These are phyloP conservation scores for Poeciliopsis occidentalis DNA, from an alignment of 2,113 vertebrate genomes.

Conservation along the genomic window DNA sequence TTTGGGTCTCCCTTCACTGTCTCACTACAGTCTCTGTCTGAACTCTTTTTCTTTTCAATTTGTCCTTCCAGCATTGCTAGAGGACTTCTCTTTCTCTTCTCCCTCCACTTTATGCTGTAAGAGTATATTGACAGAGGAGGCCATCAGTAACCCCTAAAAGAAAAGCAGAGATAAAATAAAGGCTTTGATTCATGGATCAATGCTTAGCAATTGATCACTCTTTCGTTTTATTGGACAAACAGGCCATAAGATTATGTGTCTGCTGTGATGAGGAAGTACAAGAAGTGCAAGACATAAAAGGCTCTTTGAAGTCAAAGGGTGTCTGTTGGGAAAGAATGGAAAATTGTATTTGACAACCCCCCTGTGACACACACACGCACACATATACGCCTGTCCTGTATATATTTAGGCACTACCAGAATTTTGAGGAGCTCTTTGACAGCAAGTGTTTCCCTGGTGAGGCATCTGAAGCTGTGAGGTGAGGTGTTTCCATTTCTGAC, in stretches of 20 bases:
- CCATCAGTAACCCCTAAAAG: constrained; percentile 18
- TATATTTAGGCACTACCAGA: constrained; percentile 34
- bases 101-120: constrained; percentile 25
- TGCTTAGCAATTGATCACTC: constrained; percentile 61
- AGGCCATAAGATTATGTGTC: constrained; percentile 46
- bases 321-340: constrained; percentile 34
- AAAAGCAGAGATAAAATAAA: constrained; percentile 41
- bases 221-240: constrained; percentile 39
- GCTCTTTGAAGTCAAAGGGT: constrained; percentile 55
- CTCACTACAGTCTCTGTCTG: constrained; percentile 21
- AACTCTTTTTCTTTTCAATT: constrained; percentile 32
- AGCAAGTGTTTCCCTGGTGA: constrained; percentile 18
- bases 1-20: constrained; percentile 19
- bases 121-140: constrained; percentile 9
- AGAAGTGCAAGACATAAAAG: constrained; percentile 61
- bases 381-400: constrained; percentile 22
- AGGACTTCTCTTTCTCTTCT: constrained; percentile 35
- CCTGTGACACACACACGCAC: constrained; percentile 15
- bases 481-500: constrained; percentile 57
- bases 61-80: constrained; percentile 54
- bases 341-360: constrained; percentile 34
- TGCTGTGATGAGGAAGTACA: constrained; percentile 45
- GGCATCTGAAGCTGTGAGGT: constrained; percentile 35
- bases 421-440: constrained; percentile 27
- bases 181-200: constrained; percentile 71